Conservation (phyloP, 2,113 vertebrate genomes). For the Peromyscus polionotus region DNA sequence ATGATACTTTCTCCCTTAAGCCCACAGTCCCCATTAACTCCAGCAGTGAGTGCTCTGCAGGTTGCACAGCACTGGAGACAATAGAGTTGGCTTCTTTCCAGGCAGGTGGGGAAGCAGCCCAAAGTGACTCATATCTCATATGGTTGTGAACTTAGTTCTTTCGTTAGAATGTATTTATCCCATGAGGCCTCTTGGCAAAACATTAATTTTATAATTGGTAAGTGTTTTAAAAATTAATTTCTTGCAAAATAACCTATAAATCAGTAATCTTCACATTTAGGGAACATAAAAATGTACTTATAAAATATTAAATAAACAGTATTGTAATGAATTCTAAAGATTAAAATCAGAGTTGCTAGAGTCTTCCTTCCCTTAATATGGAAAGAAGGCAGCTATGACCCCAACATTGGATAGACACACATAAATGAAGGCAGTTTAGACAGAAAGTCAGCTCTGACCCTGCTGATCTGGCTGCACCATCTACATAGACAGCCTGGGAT, state of each 20-base stretch:
- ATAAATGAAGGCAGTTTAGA: background rate
- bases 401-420: background rate
- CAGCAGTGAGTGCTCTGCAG: background rate
- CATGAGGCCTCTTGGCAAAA: constrained; percentile 51
- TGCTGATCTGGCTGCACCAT: background rate
- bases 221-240: constrained; percentile 10
- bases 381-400: background rate
- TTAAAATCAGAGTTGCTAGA: background rate
- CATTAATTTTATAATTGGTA: constrained; percentile 44
- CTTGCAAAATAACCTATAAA: constrained; percentile 22
- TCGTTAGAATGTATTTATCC: constrained; percentile 54
- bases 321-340: background rate
- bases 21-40: background rate
- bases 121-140: constrained; percentile 37
- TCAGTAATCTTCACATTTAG: constrained; percentile 28
- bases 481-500: background rate
- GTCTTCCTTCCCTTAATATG: too few species aligned
- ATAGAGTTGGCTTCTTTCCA: constrained; percentile 43
- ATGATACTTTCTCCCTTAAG: background rate
- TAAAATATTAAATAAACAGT: constrained; percentile 38
- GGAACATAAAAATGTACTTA: constrained; percentile 32
- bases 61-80: background rate
- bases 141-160: constrained; percentile 18
- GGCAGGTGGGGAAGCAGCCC: background rate
- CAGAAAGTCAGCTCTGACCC: background rate